These are phyloP conservation scores for Hecatera dysodea DNA, from an alignment of 2,888 invertebrate species.

Conservation along the genomic window DNA sequence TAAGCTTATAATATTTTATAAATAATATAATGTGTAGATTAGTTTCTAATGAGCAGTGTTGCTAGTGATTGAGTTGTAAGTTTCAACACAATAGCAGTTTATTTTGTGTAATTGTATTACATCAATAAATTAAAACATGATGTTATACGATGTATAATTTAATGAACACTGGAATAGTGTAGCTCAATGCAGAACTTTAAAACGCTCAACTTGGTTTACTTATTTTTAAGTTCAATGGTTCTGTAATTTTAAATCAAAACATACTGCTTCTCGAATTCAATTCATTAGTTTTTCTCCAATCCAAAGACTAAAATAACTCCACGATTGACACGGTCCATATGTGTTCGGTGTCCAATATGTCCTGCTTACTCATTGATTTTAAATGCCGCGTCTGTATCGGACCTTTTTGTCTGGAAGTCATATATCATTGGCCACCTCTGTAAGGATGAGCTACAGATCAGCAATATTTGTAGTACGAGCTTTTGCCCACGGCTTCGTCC, in stretches of 20 bases:
- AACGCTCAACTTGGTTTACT: too few relatives aligned
- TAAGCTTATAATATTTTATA: too few relatives aligned
- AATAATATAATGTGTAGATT: too few relatives aligned
- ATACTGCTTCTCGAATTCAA: neutral
- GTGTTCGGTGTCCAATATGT: slow-evolving; percentile 15
- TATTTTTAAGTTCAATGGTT: neutral
- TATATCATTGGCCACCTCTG: slow-evolving; percentile 47
- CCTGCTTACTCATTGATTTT: slow-evolving; percentile 39
- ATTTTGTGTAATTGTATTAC: too few relatives aligned
- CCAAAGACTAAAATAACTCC: neutral
- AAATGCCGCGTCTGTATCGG: slow-evolving; percentile 39
- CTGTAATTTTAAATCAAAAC: neutral
- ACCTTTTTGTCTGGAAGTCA: slow-evolving; percentile 34
- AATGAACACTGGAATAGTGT: too few relatives aligned
- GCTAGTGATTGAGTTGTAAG: too few relatives aligned
- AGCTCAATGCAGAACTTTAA: too few relatives aligned
- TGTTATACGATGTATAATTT: too few relatives aligned
- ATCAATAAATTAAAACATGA: too few relatives aligned
- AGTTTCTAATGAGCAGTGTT: too few relatives aligned
- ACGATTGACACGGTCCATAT: slow-evolving; percentile 19
- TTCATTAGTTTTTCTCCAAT: slow-evolving; percentile 1
- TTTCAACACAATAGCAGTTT: too few relatives aligned
- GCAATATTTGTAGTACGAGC: neutral
- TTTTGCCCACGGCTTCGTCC: too few relatives aligned
- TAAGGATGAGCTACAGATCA: slow-evolving; percentile 25